These are phyloP conservation scores for Axinella damicornis DNA, from an alignment of 37 sponge, comb jelly and placozoan genomes.

Conservation along the genomic window DNA sequence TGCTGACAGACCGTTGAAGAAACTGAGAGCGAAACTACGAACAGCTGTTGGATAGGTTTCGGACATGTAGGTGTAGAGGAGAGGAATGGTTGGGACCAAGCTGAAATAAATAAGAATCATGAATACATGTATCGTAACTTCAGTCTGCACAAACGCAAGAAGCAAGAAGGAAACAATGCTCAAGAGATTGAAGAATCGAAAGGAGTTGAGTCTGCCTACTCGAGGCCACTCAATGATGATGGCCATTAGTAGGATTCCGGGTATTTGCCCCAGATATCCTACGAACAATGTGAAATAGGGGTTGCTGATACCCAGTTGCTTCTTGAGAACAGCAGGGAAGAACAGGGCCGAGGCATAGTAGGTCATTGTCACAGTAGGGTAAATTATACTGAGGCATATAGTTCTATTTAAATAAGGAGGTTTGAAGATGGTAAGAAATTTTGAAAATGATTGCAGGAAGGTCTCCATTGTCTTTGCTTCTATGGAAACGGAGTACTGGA, in stretches of 20 bases:
- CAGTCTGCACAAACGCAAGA: conserved; percentile 42
- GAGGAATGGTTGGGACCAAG: conserved; percentile 35
- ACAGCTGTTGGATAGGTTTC: conserved; percentile 65
- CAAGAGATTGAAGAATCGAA: conserved; percentile 32
- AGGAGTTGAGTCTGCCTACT: conserved; percentile 66
- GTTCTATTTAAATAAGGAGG: conserved; percentile 40
- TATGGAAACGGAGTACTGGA: too few species aligned
- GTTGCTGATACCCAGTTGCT: not conserved
- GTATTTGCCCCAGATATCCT: conserved; percentile 49
- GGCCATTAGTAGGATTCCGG: conserved; percentile 62
- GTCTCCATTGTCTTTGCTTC: not conserved
- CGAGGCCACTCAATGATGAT: conserved; percentile 68
- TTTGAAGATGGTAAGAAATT: conserved; percentile 36
- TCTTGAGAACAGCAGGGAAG: conserved; percentile 28
- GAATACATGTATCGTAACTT: conserved; percentile 33
- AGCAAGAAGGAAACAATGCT: conserved; percentile 31
- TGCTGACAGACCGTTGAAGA: not conserved
- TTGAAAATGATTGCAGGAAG: not conserved
- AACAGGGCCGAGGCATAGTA: conserved; percentile 46
- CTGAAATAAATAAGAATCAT: conserved; percentile 57
- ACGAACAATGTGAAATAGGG: conserved; percentile 59
- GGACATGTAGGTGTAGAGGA: conserved; percentile 59
- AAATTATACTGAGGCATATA: conserved; percentile 17
- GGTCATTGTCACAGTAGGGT: not conserved
- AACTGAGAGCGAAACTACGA: conserved; percentile 18